Evolutionary conservation across 2,113 vertebrate genomes (phyloP).

Genomic region (Podocnemis expansa): DNA sequence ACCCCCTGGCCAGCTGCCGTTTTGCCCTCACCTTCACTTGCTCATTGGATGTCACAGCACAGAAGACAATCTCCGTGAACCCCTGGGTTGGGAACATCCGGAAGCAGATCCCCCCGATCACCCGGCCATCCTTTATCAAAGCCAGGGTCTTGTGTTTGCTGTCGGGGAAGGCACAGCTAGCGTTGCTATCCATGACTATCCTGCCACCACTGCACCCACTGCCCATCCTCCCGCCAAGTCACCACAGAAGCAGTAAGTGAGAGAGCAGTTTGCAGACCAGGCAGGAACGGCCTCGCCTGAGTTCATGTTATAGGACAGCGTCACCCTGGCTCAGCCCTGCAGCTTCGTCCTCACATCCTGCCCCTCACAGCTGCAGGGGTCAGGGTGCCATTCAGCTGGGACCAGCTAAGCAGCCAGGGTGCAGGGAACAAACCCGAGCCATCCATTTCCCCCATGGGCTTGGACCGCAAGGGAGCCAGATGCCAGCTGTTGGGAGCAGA

Average conservation of each 20-base stretch:
- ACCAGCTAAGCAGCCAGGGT: neutral
- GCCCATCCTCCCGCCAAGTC: too few species aligned
- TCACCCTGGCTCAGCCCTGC: neutral
- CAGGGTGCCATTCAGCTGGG: neutral
- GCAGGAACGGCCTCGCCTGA: neutral
- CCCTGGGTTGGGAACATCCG: slow-evolving; percentile 99
- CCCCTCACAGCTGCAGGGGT: neutral
- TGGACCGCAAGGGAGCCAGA: neutral
- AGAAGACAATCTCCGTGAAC: slow-evolving; percentile 99
- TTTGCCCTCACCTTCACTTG: slow-evolving; percentile 91
- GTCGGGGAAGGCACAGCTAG: neutral
- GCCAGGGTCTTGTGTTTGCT: slow-evolving; percentile 99
- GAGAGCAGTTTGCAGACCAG: neutral
- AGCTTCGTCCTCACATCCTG: rapidly evolving
- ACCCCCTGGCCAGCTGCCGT: neutral
- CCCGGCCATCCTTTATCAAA: slow-evolving; percentile 96
- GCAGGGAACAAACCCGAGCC: neutral
- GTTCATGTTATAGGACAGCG: neutral
- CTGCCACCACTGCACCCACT: too few species aligned
- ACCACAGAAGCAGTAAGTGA: too few species aligned
- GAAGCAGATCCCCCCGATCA: slow-evolving; percentile 98
- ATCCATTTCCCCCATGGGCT: neutral
- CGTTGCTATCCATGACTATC: neutral
- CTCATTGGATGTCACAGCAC: slow-evolving; percentile 97
- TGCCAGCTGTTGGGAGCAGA: neutral